These are phyloP conservation scores for Calidris pygmaea DNA, from an alignment of 2,113 vertebrate species.

Conservation along the genomic window DNA sequence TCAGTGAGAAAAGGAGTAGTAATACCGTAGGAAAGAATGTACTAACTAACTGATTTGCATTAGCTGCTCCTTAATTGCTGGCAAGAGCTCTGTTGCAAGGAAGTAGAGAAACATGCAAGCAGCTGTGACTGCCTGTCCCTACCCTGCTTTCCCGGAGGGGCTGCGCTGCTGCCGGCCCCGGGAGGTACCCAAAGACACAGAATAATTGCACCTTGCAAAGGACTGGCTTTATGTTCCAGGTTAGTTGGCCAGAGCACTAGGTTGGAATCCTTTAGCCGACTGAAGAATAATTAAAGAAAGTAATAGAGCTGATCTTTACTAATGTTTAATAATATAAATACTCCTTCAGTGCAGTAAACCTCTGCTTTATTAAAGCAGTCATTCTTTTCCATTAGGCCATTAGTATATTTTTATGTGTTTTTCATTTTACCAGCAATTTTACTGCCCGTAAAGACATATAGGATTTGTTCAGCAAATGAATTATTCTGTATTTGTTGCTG, in stretches of 20 bases:
- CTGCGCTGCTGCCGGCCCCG: accelerated
- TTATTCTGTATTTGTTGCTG: neutral
- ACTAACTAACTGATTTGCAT: neutral
- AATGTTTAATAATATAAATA: neutral
- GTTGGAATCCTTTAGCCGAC: neutral
- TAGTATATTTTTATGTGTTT: neutral
- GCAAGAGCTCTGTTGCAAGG: neutral
- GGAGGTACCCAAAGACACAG: neutral
- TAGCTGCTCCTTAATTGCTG: neutral
- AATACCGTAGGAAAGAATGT: neutral
- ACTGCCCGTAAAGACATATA: neutral
- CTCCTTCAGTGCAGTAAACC: neutral
- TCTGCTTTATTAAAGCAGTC: conserved; percentile 23
- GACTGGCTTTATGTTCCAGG: neutral
- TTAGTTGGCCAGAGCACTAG: neutral
- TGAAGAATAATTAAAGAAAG: neutral
- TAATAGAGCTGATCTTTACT: neutral
- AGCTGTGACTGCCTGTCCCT: neutral
- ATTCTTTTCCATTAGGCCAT: neutral
- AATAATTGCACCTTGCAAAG: neutral
- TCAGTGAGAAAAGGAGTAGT: neutral
- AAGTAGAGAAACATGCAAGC: neutral
- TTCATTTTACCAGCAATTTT: conserved; percentile 16
- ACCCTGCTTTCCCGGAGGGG: accelerated
- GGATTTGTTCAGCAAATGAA: neutral